Percentiles rank a stretch among this genome's conserved stretches.
These are phyloP conservation scores for Hyaena hyaena DNA, from an alignment of 2,113 vertebrate species.

Conservation along the genomic window DNA sequence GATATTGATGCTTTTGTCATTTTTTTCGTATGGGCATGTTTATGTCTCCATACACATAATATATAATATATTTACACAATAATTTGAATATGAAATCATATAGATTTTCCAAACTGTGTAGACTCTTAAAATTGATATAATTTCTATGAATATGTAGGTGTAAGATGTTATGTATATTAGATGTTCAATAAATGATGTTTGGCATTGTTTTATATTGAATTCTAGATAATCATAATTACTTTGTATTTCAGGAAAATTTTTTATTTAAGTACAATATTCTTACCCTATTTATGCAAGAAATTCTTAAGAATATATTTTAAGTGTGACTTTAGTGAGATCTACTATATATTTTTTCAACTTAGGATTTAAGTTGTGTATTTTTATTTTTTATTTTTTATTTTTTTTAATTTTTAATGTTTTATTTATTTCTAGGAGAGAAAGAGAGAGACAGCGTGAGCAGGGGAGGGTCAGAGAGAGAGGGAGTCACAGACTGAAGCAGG, in stretches of 20 bases:
- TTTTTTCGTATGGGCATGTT: constrained; percentile 19
- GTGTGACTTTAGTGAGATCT: not conserved
- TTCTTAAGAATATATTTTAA: not conserved
- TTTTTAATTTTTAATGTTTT: too few relatives aligned
- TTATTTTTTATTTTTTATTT: not conserved
- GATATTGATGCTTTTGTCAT: not conserved
- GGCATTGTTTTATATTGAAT: constrained; percentile 10
- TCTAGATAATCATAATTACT: not conserved
- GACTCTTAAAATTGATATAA: not conserved
- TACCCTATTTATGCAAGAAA: not conserved
- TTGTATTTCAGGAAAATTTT: not conserved
- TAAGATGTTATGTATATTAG: not conserved
- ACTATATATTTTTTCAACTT: not conserved
- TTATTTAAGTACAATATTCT: not conserved
- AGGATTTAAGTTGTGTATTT: not conserved
- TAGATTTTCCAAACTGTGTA: not conserved
- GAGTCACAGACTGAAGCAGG: too few relatives aligned
- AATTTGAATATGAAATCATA: not conserved
- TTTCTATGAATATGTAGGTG: not conserved
- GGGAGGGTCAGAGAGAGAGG: too few relatives aligned
- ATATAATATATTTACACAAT: not conserved
- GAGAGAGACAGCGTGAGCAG: too few relatives aligned
- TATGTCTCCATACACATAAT: not conserved
- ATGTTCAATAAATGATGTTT: constrained; percentile 30
- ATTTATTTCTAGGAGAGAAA: too few relatives aligned